These are phyloP conservation scores for Pterostichus madidus DNA, from an alignment of 2,888 invertebrate genomes.

Conservation along the genomic window DNA sequence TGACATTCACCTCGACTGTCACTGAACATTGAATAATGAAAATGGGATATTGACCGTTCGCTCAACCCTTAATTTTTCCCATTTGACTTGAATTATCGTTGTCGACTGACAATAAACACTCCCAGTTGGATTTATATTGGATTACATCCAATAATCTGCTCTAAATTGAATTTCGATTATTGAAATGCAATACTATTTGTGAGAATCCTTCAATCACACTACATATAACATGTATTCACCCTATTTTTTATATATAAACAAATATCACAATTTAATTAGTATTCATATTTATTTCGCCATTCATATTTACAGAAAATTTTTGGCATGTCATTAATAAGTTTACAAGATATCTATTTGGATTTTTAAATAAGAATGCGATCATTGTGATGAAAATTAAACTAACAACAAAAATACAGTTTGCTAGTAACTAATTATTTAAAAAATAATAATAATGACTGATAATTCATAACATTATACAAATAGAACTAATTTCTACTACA, in stretches of 20 bases:
- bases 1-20: background rate
- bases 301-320: no score
- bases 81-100: constrained; percentile 34
- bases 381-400: no score
- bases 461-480: no score
- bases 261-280: no score
- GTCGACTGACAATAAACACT: constrained; percentile 13
- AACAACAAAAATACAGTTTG: no score
- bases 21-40: background rate
- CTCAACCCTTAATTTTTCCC: constrained; percentile 37
- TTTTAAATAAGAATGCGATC: no score
- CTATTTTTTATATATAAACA: background rate
- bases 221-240: background rate
- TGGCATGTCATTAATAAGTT: no score
- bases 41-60: constrained; percentile 1
- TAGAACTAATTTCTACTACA: no score
- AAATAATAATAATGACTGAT: no score
- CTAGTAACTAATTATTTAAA: no score
- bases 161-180: constrained; percentile 31
- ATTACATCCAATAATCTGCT: constrained; percentile 18
- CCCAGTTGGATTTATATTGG: constrained; percentile 40
- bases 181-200: constrained; percentile 23
- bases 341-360: no score
- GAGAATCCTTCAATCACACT: background rate
- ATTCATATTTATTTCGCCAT: no score